Percentiles rank a stretch among this genome's conserved stretches.
These are phyloP conservation scores for Dicrostonyx torquatus DNA, from an alignment of 2,797 vertebrate genomes.

Conservation along the genomic window DNA sequence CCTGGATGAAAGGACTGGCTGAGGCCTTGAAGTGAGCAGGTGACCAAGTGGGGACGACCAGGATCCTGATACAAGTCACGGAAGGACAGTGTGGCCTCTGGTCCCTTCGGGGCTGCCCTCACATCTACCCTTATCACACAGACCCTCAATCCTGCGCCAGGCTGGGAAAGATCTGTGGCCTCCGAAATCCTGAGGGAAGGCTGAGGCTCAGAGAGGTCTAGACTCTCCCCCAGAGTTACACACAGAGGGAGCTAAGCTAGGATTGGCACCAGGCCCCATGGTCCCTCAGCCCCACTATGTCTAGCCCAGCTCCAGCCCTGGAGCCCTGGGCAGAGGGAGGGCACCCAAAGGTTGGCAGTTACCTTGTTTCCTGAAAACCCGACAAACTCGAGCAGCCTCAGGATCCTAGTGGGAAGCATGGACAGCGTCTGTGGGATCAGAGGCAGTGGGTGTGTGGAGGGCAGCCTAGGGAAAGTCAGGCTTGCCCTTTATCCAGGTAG, in stretches of 20 bases:
- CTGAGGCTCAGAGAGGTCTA: neutral
- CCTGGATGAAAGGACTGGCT: neutral
- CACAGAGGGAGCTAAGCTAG: neutral
- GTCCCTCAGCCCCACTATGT: neutral
- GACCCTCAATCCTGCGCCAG: neutral
- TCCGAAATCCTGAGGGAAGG: neutral
- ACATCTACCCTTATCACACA: neutral
- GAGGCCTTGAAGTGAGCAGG: neutral
- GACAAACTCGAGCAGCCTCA: constrained; percentile 96
- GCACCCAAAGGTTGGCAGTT: constrained; percentile 63
- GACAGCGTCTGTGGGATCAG: constrained; percentile 92
- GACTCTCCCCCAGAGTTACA: neutral
- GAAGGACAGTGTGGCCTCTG: neutral
- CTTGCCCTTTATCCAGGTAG: neutral
- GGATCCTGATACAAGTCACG: neutral
- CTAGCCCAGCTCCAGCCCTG: neutral
- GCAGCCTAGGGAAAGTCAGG: neutral
- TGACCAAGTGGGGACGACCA: neutral
- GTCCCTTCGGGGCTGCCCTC: neutral
- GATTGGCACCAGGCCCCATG: neutral
- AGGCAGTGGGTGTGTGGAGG: neutral
- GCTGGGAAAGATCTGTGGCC: neutral
- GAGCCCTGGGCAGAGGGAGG: neutral
- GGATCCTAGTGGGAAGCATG: constrained; percentile 95
- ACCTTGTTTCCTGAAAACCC: constrained; percentile 99